A percentile compares a stretch with the other conserved stretches of the same genome.
Evolutionary conservation across 2,797 vertebrate species (phyloP).

Genomic region (Syngnathus rostellatus): DNA sequence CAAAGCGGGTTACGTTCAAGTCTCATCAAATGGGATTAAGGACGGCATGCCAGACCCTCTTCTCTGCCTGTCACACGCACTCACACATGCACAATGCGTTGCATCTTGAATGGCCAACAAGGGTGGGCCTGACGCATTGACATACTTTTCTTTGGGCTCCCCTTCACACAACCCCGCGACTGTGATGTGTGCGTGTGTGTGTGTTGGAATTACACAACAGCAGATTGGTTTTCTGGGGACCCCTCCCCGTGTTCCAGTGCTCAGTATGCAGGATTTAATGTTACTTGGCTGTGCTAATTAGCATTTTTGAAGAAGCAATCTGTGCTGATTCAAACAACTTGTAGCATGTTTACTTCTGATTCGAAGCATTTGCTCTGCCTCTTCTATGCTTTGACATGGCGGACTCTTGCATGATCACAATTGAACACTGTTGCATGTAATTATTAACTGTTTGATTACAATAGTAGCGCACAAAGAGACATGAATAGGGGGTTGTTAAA

Average conservation of each 20-base stretch:
- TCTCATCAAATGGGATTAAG: slow-evolving; percentile 67
- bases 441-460: neutral
- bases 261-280: slow-evolving; percentile 44
- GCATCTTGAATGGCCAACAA: slow-evolving; percentile 29
- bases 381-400: neutral
- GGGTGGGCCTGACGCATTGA: slow-evolving; percentile 40
- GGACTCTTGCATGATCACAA: neutral
- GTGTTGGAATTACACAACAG: slow-evolving; percentile 44
- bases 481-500: neutral
- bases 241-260: slow-evolving; percentile 7
- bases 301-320: neutral
- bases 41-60: slow-evolving; percentile 50
- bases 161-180: slow-evolving; percentile 9
- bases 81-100: slow-evolving; percentile 18
- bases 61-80: slow-evolving; percentile 18
- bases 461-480: neutral
- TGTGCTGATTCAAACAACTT: too few relatives aligned
- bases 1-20: slow-evolving; percentile 55
- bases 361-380: neutral
- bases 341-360: neutral
- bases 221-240: slow-evolving; percentile 38
- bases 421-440: neutral
- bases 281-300: slow-evolving; percentile 39
- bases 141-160: slow-evolving; percentile 33
- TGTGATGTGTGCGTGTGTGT: slow-evolving; percentile 4